Evolutionary conservation across 1,140 invertebrate genomes (phyloP).

Genomic region (Drosophila sp.): DNA sequence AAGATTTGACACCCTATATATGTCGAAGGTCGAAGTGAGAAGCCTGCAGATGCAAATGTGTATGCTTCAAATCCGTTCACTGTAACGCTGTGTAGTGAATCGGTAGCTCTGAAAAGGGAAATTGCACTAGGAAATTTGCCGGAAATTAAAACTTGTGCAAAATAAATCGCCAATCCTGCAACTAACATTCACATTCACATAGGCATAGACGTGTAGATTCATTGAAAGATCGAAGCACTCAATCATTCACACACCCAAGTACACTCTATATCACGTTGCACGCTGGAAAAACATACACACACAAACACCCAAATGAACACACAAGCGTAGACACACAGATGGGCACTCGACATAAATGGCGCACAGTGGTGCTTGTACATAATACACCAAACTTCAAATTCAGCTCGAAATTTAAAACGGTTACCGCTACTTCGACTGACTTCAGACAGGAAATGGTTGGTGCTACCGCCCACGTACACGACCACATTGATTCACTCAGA

Average conservation of each 20-base stretch:
- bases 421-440: constrained; percentile 5
- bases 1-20: constrained; percentile 1
- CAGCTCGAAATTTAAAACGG: constrained; percentile 12
- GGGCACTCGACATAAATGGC: constrained; percentile 21
- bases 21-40: not conserved
- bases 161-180: constrained; percentile 81
- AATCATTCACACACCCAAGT: constrained; percentile 6
- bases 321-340: not conserved
- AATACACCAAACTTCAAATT: constrained; percentile 18
- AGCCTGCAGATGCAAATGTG: not conserved
- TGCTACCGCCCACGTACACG: not conserved
- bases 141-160: constrained; percentile 85
- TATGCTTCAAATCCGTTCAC: constrained; percentile 1
- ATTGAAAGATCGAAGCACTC: constrained; percentile 63
- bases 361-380: constrained; percentile 15
- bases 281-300: not conserved
- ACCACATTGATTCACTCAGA: not conserved
- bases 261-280: not conserved
- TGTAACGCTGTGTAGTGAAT: constrained; percentile 33
- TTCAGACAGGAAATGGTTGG: constrained; percentile 30
- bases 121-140: constrained; percentile 84
- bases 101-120: constrained; percentile 73
- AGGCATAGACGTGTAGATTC: constrained; percentile 8
- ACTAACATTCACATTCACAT: constrained; percentile 28
- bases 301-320: not conserved